Percentiles rank a stretch among this genome's conserved stretches.
Conservation (phyloP, 2,797 vertebrate genomes). For the Cynopterus sphinx region DNA sequence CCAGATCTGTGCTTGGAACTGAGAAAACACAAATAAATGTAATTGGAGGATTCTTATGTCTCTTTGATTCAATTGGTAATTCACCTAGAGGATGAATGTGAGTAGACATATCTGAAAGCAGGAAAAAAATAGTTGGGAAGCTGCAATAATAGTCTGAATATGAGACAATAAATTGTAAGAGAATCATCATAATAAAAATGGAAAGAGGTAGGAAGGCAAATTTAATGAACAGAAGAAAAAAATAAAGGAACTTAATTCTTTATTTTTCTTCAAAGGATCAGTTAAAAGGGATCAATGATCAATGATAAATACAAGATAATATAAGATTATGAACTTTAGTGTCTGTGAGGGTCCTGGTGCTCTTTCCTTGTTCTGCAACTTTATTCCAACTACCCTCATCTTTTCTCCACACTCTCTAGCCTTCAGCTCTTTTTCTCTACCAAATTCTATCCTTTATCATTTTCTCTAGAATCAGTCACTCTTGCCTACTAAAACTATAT, state of each 20-base stretch:
- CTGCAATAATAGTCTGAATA: not conserved
- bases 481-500: not conserved
- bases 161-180: not conserved
- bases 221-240: not conserved
- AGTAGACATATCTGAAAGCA: not conserved
- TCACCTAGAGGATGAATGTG: not conserved
- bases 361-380: not conserved
- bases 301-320: not conserved
- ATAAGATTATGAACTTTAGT: not conserved
- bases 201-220: not conserved
- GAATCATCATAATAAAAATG: not conserved
- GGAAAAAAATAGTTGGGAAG: not conserved
- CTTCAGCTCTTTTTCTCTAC: not conserved
- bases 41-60: not conserved
- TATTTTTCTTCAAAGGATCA: not conserved
- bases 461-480: not conserved
- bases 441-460: not conserved
- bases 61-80: not conserved
- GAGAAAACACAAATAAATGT: not conserved
- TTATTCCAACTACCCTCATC: not conserved
- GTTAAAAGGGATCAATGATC: not conserved
- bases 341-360: not conserved
- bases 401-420: not conserved
- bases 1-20: not conserved
- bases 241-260: not conserved